Base-by-base conservation (phyloP, 2,797 vertebrate genomes). In the Enteromius mattozi region DNA sequence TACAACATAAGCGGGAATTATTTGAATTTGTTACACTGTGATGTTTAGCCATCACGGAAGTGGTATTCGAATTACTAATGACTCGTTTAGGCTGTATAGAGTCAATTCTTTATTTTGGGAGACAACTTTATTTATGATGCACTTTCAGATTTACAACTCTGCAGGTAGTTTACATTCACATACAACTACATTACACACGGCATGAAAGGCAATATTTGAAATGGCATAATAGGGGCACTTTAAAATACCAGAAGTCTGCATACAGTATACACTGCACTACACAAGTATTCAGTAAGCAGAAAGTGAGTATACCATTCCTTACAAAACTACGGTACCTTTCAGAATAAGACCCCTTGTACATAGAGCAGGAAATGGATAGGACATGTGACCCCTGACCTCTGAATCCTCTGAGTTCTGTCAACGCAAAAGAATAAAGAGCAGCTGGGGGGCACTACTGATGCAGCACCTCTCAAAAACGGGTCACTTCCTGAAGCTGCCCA, bases 391-490 rank as follows among this genome's bases (percentile, higher is more conserved):
- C 35, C 10, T 76, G 81, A 76, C 49, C 74, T 49, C 35, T 10
- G 24, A 83, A 14, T 27, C 8, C 1, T 24, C n/a, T 66, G 19
- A 65, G 61, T 56, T 69, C 37, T 78, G 17, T 17, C 13, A 78
- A 59, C 5, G 33, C 9, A 27, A 37, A 69, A 75, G 21, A 69
- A 59, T 56, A 70, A 75, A 76, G 49, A 81, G 40, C 47, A 69
- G 72, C 78, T 71, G 49, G 61, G 8, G 45, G 59, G 78, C 61
- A 85, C 65, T 74, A 78, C 30, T 47, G 54, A 81, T 42, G 54
- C n/a, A 63, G 17, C n/a, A 86, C 63, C 80, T 78, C 65, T 71
- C 51, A 78, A 49, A 45, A 78, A 78, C 37, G 5, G 49, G 79
- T 56, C 79, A 81, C 71, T 63, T 51, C 56, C 30, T 81, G 54